These are phyloP conservation scores for Ditylenchus dipsaci DNA, from an alignment of 1,140 invertebrate genomes.

Conservation along the genomic window DNA sequence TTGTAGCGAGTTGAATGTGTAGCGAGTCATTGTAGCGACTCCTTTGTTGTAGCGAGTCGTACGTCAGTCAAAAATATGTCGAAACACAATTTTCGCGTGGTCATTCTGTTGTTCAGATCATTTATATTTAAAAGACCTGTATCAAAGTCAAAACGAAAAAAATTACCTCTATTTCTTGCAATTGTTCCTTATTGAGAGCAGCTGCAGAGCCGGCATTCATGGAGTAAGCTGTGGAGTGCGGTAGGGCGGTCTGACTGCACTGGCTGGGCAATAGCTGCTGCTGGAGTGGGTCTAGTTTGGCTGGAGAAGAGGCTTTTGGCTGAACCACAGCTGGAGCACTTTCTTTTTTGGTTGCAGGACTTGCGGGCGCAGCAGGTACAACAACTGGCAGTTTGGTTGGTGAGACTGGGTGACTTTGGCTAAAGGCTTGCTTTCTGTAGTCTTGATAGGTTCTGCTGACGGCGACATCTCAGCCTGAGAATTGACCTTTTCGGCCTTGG, in stretches of 20 bases:
- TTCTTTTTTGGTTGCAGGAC: slow-evolving; percentile 10
- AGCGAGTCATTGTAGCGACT: no score
- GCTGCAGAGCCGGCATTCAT: slow-evolving; percentile 13
- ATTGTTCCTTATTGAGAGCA: slow-evolving; percentile 35
- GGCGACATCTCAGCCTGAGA: neutral
- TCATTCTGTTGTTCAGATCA: no score
- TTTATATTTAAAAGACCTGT: no score
- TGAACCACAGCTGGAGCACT: neutral
- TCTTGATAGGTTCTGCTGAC: neutral
- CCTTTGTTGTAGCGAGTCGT: no score
- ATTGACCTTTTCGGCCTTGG: neutral
- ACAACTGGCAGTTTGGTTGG: neutral
- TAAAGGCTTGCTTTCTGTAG: neutral
- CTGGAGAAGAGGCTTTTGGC: neutral
- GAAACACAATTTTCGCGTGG: no score
- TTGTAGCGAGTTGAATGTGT: no score
- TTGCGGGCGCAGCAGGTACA: neutral
- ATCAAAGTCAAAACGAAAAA: no score
- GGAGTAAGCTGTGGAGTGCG: neutral
- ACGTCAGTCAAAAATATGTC: no score
- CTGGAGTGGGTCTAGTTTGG: neutral
- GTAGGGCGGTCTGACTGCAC: no score
- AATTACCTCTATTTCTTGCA: slow-evolving; percentile 37
- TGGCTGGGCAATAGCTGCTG: neutral
- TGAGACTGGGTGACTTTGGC: neutral